Evolutionary conservation across 2,797 vertebrate species (phyloP), one percentile per base, ranked within the genome.

Genomic region (Pangasius macronema): DNA sequence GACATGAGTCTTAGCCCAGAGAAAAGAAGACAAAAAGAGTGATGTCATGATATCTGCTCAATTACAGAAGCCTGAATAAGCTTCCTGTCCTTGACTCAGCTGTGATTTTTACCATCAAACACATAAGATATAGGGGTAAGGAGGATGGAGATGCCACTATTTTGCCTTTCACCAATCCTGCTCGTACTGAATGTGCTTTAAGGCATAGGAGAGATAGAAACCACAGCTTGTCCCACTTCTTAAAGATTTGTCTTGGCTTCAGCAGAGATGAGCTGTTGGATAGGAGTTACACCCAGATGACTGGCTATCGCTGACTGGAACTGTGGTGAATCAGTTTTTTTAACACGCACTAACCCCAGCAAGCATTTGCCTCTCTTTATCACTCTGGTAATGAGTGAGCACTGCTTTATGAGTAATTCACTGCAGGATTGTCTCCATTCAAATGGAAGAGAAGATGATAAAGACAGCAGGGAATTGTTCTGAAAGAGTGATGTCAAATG

Each of bases 341-440:
- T 63, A 63, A 68, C 39, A 53, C 5, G 5, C 18, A 11, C 16
- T 68, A 46, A 83, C 63, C 63, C 27, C 63, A 68, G 82, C n/a
- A 68, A 67, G 46, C 16, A 51, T 33, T 33, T 14, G 63, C 63
- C 81, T 67, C 0, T 33, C 27, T 24, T 83, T 86, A 30, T 85
- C 67, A 73, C 27, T 51, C 5, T 7, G 67, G 67, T 73, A 72
- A 80, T 22, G 76, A 51, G 55, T 33, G 22, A 80, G 82, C 9
- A 5, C 22, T 59, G 75, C 22, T 88, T 55, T 51, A 53, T 63
- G 84, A 76, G 67, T 89, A 89, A 90, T 85, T 89, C 87, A 89
- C 86, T 80, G 46, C 68, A 85, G 39, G 70, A 83, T 2, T 53
- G 36, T 33, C 42, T 68, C n/a, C 9, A 39, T 65, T 77, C 20